phyloP scores from a whole-genome alignment of 2,113 vertebrate species.

The Petrocephalus zakoni region DNA sequence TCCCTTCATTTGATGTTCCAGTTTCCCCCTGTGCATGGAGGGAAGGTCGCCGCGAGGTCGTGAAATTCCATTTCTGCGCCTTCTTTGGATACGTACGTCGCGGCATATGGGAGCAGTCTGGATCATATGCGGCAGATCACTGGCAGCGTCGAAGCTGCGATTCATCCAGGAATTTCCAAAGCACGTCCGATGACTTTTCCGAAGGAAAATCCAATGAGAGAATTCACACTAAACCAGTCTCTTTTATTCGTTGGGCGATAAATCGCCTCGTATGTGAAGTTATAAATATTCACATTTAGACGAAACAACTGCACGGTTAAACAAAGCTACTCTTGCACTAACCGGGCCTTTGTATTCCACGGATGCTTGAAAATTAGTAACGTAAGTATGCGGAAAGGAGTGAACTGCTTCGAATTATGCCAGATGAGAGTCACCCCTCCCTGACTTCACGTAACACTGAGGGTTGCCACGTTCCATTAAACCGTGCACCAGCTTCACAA shows the following conservation, averaged over 20 bases:
- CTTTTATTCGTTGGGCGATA: background rate
- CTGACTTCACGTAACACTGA: slow-evolving; percentile 32
- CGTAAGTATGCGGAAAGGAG: slow-evolving; percentile 23
- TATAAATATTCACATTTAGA: background rate
- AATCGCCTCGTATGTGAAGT: background rate
- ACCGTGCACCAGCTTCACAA: slow-evolving; percentile 32
- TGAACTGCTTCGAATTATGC: slow-evolving; percentile 36
- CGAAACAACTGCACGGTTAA: background rate
- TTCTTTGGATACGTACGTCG: slow-evolving; percentile 45
- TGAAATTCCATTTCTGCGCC: slow-evolving; percentile 26
- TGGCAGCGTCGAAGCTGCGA: background rate
- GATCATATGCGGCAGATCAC: slow-evolving; percentile 16
- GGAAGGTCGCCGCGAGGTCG: slow-evolving; percentile 31
- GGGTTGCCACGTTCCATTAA: slow-evolving; percentile 28
- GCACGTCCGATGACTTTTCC: background rate
- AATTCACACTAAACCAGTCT: background rate
- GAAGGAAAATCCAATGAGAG: background rate
- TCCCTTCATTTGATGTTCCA: slow-evolving; percentile 41
- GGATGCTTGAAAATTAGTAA: slow-evolving; percentile 33
- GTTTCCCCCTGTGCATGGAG: slow-evolving; percentile 37
- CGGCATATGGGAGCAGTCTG: slow-evolving; percentile 53
- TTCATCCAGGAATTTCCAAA: slow-evolving; percentile 30
- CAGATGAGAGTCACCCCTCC: slow-evolving; percentile 36
- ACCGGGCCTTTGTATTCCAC: background rate
- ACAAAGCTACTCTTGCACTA: background rate